Base-by-base conservation (phyloP, 2,888 invertebrate species). In the Rugalucina vietnamica region DNA sequence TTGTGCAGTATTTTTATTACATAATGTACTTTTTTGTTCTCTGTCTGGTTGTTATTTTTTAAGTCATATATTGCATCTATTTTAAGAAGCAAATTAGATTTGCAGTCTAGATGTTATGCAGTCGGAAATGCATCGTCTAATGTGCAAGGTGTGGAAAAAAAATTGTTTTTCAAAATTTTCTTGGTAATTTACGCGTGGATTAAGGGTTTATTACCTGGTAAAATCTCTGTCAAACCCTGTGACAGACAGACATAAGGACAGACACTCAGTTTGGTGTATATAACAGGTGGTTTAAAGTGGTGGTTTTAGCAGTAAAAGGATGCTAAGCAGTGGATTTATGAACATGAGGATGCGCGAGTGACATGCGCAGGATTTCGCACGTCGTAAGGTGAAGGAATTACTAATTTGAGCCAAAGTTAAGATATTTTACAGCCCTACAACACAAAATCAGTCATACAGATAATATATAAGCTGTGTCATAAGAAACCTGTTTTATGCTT, bases 51-150 rank as follows among this genome's bases (percentile, higher is more conserved):
- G 32, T 65, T 5, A 34, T 57, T 57, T 57, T 65, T 65, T 32
- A 65, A 65, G 65, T 65, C 65, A 65, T 65, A 65, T 65, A 65
- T 65, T 34, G 65, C 65, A 65, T 65, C 65, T 72, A 72, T 72
- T 72, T 72, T 72, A 49, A 72, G 72, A 72, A 72, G 72, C 49
- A 49, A 72, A 72, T 72, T 72, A 72, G 43, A 72, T 72, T 72
- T 72, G 72, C 72, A 72, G 72, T 72, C 72, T 72, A 49, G 72
- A 27, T 72, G 72, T 29, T 27, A 60, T 60, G 65, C 32, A 65
- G 65, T 18, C 18, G 34, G 34, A 65, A 34, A 65, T 65, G 65
- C 65, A 65, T 65, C 65, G 32, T 65, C 65, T 34, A 29, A 32
- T 65, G n/a, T n/a, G 65, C 65, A 65, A 65, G 65, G 65, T 65